Percentiles rank a stretch among this genome's conserved stretches.
These are phyloP conservation scores for Episyrphus balteatus DNA, from an alignment of 1,140 invertebrate species.

Conservation along the genomic window DNA sequence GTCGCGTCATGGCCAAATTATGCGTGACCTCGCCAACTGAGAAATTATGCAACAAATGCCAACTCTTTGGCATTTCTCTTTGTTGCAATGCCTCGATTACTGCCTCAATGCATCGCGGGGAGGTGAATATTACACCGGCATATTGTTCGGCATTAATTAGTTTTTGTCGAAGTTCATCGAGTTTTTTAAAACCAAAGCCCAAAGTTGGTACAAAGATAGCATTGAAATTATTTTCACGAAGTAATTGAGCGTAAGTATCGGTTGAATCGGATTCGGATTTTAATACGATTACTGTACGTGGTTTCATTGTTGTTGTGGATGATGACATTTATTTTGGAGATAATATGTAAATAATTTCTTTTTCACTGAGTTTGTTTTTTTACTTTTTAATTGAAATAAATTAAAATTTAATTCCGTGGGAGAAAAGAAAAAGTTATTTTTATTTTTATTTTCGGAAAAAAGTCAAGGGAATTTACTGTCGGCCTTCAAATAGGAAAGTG, in stretches of 20 bases:
- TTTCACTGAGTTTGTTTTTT: no score
- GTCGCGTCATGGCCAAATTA: constrained; percentile 34
- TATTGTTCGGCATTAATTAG: constrained; percentile 36
- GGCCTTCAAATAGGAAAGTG: no score
- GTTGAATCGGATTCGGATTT: constrained; percentile 44
- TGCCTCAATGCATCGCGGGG: constrained; percentile 42
- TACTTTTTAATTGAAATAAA: no score
- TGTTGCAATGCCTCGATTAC: constrained; percentile 35
- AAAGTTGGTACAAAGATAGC: constrained; percentile 42
- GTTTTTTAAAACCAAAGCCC: constrained; percentile 39
- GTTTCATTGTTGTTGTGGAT: no score
- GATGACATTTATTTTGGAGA: no score
- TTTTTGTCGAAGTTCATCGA: constrained; percentile 32
- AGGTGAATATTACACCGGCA: constrained; percentile 43
- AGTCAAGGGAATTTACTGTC: no score
- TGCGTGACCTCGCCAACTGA: constrained; percentile 41
- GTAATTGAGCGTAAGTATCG: constrained; percentile 40
- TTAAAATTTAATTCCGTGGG: no score
- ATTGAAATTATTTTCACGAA: constrained; percentile 37
- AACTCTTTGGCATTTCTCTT: constrained; percentile 36
- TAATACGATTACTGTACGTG: constrained; percentile 41
- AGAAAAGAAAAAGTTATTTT: no score
- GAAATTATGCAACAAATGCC: constrained; percentile 41
- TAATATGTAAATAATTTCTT: no score
- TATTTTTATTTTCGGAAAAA: no score